Evolutionary conservation across 1,140 invertebrate species (phyloP), one percentile per base, ranked within the genome.

Genomic region (Micrasema longulum): DNA sequence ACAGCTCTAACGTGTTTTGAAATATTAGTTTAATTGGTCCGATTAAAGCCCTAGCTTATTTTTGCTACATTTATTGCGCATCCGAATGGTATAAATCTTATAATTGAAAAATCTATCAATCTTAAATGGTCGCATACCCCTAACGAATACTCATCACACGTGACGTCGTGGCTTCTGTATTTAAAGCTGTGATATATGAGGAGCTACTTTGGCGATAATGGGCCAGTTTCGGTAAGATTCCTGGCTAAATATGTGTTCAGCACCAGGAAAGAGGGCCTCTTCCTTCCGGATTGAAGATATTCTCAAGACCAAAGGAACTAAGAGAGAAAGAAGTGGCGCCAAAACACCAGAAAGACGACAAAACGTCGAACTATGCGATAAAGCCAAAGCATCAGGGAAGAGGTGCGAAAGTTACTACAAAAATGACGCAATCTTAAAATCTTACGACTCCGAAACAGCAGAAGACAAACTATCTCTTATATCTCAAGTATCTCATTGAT

Each of bases 251-350:
- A 76, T 76, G 74, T 65, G 66, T 18, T 70, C 70, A 35, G 67
- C 53, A 2, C 52, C 73, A 20, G 60, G 64, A 2, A 63, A 63
- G 41, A 22, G 57, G 7, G 73, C 69, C 36, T 43, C 67, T 11
- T 73, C 75, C 18, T 76, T 76, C 53, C 52, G 71, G 6, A 76
- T 76, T 47, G 72, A 76, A 50, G 75, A 76, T 43, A 70, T 76
- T 52, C 60, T 76, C 23, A 62, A 60, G 38, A 69, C 26, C 43
- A 68, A 57, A 14, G 60, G 12, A 45, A 5, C 38, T 2, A 60
- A 70, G 36, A 66, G 55, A 14, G 53, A 69, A 12, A 68, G 67
- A n/a, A 67, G 43, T 38, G 35, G 16, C 12, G 12, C 26, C 11
- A 45, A 14, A 31, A 47, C 63, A 14, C 64, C 47, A 12, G 64